Evolutionary conservation across 2,888 invertebrate species (phyloP).

Genomic region (Isotomurus palustris): DNA sequence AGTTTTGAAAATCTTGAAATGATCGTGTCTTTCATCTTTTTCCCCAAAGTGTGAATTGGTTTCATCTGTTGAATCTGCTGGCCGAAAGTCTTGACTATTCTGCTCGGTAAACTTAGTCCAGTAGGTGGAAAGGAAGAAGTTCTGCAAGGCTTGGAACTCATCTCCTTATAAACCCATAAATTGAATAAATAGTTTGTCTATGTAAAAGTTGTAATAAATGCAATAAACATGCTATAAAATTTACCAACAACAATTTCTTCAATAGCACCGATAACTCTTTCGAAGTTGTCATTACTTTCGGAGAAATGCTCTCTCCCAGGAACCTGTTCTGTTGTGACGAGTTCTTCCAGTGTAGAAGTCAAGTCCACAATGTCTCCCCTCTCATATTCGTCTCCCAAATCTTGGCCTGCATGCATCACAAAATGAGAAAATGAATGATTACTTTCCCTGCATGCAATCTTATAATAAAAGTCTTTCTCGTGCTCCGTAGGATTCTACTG

Average conservation of each 20-base stretch:
- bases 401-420: not conserved
- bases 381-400: not conserved
- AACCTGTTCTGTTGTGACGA: not conserved
- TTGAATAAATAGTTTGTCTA: not conserved
- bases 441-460: no score
- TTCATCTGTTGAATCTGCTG: not conserved
- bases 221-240: not conserved
- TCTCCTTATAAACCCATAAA: slow-evolving; percentile 1
- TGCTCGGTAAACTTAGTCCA: slow-evolving; percentile 28
- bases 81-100: slow-evolving; percentile 8
- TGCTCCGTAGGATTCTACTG: no score
- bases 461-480: no score
- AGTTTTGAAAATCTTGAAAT: slow-evolving; percentile 30
- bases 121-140: slow-evolving; percentile 27
- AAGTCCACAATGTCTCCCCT: not conserved
- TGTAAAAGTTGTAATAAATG: not conserved
- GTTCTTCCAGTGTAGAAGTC: not conserved
- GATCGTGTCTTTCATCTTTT: slow-evolving; percentile 18
- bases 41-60: not conserved
- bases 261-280: slow-evolving; percentile 29
- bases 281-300: slow-evolving; percentile 14
- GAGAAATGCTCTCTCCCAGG: not conserved
- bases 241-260: slow-evolving; percentile 30
- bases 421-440: no score
- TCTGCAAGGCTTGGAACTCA: slow-evolving; percentile 30